A percentile compares a stretch with the other conserved stretches of the same genome.
Evolutionary conservation across 2,113 vertebrate species (phyloP).

Genomic region (Actenoides hombroni): DNA sequence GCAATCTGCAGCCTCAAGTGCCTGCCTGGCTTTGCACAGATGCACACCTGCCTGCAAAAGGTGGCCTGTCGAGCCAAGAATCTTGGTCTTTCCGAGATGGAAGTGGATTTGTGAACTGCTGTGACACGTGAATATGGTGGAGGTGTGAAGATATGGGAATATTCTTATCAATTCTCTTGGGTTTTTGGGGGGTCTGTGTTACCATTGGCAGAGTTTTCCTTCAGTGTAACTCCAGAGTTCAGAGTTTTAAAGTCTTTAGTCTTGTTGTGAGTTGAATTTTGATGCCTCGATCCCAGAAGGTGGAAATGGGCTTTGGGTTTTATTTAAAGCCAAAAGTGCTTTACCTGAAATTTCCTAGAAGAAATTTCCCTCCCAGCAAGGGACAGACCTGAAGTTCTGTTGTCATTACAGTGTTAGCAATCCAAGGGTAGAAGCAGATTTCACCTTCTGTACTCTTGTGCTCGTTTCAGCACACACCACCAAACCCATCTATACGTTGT

Average conservation of each 20-base stretch:
- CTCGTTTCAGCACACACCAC: background rate
- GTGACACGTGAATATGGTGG: background rate
- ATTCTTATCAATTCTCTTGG: rapidly evolving
- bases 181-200: background rate
- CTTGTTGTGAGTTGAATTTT: background rate
- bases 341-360: background rate
- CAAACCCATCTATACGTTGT: background rate
- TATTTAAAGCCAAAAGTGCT: background rate
- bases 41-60: background rate
- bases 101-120: background rate
- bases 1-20: background rate
- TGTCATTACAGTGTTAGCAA: no score
- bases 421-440: background rate
- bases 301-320: background rate
- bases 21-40: background rate
- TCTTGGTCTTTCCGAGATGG: background rate
- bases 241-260: background rate
- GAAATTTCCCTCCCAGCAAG: background rate
- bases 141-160: background rate
- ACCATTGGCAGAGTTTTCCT: background rate
- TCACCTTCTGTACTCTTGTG: background rate
- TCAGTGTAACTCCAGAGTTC: background rate
- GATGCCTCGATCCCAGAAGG: background rate
- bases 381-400: background rate
- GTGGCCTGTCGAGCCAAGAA: background rate